These are phyloP conservation scores for Grantiella picta DNA, from an alignment of 2,113 vertebrate genomes.

Conservation along the genomic window DNA sequence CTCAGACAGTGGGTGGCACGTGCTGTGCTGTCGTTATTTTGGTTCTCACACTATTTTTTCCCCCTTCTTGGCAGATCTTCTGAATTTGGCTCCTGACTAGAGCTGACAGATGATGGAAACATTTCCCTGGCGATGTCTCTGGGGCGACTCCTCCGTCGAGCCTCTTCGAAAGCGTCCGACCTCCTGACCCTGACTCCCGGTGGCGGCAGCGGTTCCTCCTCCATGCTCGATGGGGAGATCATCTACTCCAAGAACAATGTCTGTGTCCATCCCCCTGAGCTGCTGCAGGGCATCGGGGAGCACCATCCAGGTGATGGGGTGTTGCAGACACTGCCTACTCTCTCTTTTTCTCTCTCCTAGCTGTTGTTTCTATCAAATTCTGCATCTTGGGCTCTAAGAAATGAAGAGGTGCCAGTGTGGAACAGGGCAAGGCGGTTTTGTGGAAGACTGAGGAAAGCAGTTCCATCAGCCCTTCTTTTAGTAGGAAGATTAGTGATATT, in stretches of 20 bases:
- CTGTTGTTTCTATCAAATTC: neutral
- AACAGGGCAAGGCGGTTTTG: neutral
- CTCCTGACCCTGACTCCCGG: slow-evolving; percentile 88
- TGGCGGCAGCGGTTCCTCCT: slow-evolving; percentile 47
- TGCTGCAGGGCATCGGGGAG: slow-evolving; percentile 84
- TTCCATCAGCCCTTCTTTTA: neutral
- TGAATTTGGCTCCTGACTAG: slow-evolving; percentile 1
- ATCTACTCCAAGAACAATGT: slow-evolving; percentile 99
- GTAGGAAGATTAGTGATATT: neutral
- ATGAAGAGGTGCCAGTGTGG: neutral
- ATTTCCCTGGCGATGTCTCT: slow-evolving; percentile 86
- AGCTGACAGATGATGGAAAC: slow-evolving; percentile 88
- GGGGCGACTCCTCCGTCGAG: slow-evolving; percentile 95
- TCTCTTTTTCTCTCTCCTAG: neutral
- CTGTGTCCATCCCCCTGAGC: slow-evolving; percentile 90
- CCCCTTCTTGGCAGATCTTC: slow-evolving; percentile 21
- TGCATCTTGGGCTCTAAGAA: neutral
- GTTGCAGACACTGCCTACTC: neutral
- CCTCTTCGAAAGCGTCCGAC: slow-evolving; percentile 94
- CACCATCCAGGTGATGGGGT: slow-evolving; percentile 89
- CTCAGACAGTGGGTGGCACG: neutral
- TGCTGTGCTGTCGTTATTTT: neutral
- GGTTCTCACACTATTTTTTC: neutral
- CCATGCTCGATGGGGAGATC: slow-evolving; percentile 87
- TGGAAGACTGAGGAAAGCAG: neutral